A percentile compares a stretch with the other conserved stretches of the same genome.
Conservation (phyloP, 2,113 vertebrate species). For the Neopipo cinnamomea region DNA sequence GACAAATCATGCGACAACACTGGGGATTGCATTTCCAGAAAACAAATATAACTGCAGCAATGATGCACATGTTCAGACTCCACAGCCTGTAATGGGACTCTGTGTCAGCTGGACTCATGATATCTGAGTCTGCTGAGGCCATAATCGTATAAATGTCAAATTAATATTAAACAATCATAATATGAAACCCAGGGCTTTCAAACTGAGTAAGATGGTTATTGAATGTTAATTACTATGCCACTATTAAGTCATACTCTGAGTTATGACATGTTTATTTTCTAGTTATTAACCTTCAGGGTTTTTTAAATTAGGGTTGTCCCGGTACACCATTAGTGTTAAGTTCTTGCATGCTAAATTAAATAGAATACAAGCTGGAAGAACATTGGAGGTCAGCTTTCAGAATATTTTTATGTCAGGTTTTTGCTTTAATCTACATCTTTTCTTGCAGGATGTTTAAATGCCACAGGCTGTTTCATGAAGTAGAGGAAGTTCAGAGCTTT, state of each 20-base stretch:
- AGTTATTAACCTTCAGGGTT: conserved; percentile 6
- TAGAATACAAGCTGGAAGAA: not conserved
- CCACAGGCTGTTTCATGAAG: not conserved
- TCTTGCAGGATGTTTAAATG: not conserved
- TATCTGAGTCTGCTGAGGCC: not conserved
- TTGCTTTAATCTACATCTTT: not conserved
- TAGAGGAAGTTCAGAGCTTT: not conserved
- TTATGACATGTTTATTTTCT: conserved; percentile 35
- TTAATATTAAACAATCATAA: conserved; percentile 40
- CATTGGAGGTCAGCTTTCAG: not conserved
- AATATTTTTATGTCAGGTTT: not conserved
- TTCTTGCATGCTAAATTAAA: not conserved
- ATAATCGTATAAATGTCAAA: conserved; percentile 25
- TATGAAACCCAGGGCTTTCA: not conserved
- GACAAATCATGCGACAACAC: rapidly evolving
- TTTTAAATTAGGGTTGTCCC: not conserved
- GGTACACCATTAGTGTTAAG: not conserved
- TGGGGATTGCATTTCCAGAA: not conserved
- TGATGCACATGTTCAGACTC: not conserved
- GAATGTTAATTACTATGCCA: conserved; percentile 8
- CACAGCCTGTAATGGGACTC: not conserved
- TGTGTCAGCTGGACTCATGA: not conserved
- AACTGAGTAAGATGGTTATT: not conserved
- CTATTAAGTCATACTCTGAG: conserved; percentile 10
- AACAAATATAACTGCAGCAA: not conserved